These are phyloP conservation scores for Sicus ferrugineus DNA, from an alignment of 2,888 invertebrate species.

Conservation along the genomic window DNA sequence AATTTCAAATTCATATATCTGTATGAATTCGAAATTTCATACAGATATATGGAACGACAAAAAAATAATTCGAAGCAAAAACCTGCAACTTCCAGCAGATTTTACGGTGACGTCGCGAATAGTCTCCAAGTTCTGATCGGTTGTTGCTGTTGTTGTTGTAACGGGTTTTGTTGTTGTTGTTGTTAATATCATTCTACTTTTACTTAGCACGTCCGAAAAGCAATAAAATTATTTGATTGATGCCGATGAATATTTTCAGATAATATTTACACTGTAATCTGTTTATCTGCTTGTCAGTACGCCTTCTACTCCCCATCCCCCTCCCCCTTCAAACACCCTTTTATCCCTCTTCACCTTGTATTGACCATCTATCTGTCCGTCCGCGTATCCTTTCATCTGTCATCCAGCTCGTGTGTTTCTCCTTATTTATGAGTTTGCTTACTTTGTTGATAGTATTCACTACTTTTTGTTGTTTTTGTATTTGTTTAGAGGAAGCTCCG, in stretches of 20 bases:
- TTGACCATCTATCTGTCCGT: background rate
- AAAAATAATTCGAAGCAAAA: no score
- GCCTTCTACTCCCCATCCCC: no score
- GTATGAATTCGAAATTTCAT: no score
- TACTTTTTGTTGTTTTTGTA: slow-evolving; percentile 18
- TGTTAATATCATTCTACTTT: slow-evolving; percentile 16
- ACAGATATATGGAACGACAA: no score
- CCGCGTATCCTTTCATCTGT: background rate
- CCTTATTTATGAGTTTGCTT: slow-evolving; percentile 20
- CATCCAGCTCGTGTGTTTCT: slow-evolving; percentile 15
- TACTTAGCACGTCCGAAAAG: background rate
- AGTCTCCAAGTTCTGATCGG: no score
- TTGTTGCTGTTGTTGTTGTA: background rate
- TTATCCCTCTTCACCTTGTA: background rate
- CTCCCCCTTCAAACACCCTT: no score
- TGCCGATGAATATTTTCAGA: slow-evolving; percentile 8
- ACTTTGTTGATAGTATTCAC: background rate
- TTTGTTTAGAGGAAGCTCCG: slow-evolving; percentile 35
- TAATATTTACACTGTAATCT: no score
- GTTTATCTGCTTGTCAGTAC: background rate
- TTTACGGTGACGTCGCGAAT: no score
- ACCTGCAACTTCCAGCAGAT: no score
- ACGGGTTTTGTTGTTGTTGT: slow-evolving; percentile 9
- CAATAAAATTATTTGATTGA: background rate
- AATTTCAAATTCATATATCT: no score